Evolutionary conservation across 2,888 invertebrate genomes (phyloP), one percentile per base, ranked within the genome.

Genomic region (Andrena flavipes): DNA sequence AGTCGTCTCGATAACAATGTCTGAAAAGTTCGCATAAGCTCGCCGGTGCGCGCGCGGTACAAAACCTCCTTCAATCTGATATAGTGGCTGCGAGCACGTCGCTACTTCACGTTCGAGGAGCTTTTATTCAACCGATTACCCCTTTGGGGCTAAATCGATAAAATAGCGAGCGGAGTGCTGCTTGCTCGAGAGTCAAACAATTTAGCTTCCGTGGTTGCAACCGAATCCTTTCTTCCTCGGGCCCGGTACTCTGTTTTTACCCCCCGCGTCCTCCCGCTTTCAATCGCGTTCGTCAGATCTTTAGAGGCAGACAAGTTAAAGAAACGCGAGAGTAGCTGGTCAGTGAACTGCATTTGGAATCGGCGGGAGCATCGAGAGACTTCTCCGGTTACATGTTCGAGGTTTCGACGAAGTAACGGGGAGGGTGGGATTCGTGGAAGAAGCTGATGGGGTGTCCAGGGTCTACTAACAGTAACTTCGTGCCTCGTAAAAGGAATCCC

Each of bases 1-100:
- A 87, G 74, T 75, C 75, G 65, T 84, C 87, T 82, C 81, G 80
- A 89, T 86, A 89, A 89, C 85, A 89, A 88, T 86, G 77, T 64
- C 69, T 60, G 79, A 84, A 84, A 82, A 85, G 62, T 85, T 76
- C 10, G 56, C 30, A 8, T 48, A 42, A 65, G 56, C 62, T 30
- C 7, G 51, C 29, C 60, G 59, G 35, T 56, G 67, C 60, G 20
- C 10, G 8, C 26, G 23, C 56, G 42, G 33, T 20, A 20, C 42
- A 35, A 76, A 76, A 72, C 23, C 51, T 51, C 2, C 23, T 60
- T 42, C 30, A 23, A 23, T 48, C 42, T 20, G 16, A 48, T 59
- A 70, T n/a, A 59, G 29, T 30, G 16, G 23, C 54, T 42, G 13
- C 48, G 30, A 51, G 2, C 48, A 33, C 10, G 29, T 13, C 13